These are phyloP conservation scores for Rhinopomastus cyanomelas DNA, from an alignment of 2,113 vertebrate species.

Conservation along the genomic window DNA sequence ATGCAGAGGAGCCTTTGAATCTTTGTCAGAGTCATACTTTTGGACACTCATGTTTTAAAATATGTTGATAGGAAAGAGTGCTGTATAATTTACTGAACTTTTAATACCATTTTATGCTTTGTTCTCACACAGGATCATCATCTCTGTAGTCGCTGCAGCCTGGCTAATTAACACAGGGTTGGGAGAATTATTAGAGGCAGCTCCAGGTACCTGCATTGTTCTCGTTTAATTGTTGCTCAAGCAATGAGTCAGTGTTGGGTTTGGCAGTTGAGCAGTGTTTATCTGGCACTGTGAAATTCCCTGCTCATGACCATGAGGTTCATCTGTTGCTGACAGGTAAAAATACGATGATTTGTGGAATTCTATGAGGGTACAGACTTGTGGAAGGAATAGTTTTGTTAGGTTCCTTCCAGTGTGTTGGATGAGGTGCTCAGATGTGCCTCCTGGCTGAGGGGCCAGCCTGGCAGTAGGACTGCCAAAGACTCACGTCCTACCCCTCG, in stretches of 20 bases:
- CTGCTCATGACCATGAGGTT: neutral
- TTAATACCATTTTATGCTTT: conserved; percentile 8
- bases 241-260: neutral
- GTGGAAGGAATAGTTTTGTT: neutral
- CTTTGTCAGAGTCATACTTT: neutral
- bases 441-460: neutral
- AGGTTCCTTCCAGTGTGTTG: neutral
- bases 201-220: neutral
- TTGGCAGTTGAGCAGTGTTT: conserved; percentile 28
- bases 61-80: neutral
- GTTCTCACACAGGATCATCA: neutral
- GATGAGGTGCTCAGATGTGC: neutral
- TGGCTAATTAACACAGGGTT: conserved; percentile 20
- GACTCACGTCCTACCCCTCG: neutral
- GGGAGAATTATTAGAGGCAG: conserved; percentile 16
- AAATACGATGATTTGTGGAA: neutral
- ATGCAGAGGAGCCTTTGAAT: too few species aligned
- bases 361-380: neutral
- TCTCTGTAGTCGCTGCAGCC: neutral
- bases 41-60: conserved; percentile 23
- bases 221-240: conserved; percentile 28
- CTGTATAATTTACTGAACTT: conserved; percentile 39
- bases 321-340: neutral
- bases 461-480: neutral
- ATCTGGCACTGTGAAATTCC: conserved; percentile 7